A percentile compares a stretch with the other conserved stretches of the same genome.
Conservation (phyloP, 2,888 invertebrate species). For the Mimachlamys varia region DNA sequence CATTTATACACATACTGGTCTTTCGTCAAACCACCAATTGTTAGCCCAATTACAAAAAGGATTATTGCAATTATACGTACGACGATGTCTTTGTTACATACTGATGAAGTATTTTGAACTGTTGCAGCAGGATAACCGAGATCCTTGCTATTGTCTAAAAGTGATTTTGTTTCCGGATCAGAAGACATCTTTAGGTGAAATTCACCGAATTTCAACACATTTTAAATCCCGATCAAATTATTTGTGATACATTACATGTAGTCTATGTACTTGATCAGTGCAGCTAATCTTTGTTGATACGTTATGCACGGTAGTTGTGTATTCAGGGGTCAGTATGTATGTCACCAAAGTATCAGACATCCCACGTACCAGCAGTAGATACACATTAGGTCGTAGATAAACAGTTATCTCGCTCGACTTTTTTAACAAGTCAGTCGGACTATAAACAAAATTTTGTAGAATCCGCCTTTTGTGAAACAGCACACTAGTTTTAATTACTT, state of each 20-base stretch:
- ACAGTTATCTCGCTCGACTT: too few species aligned
- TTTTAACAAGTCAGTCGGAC: too few species aligned
- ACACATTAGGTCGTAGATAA: not conserved
- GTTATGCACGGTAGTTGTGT: not conserved
- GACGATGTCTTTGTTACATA: not conserved
- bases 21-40: not conserved
- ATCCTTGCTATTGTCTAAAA: not conserved
- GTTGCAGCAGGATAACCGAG: not conserved
- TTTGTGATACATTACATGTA: not conserved
- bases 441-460: too few species aligned
- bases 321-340: not conserved
- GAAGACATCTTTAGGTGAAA: not conserved
- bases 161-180: not conserved
- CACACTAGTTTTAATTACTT: too few species aligned
- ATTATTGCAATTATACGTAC: not conserved
- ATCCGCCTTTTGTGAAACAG: too few species aligned
- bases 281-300: not conserved
- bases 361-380: not conserved
- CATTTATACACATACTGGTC: constrained; percentile 8
- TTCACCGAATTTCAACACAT: not conserved
- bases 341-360: not conserved
- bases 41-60: not conserved
- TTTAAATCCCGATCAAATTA: not conserved
- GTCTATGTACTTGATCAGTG: too few species aligned
- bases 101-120: not conserved